phyloP scores from a whole-genome alignment of 2,888 invertebrate species.

The Ochropacha duplaris region DNA sequence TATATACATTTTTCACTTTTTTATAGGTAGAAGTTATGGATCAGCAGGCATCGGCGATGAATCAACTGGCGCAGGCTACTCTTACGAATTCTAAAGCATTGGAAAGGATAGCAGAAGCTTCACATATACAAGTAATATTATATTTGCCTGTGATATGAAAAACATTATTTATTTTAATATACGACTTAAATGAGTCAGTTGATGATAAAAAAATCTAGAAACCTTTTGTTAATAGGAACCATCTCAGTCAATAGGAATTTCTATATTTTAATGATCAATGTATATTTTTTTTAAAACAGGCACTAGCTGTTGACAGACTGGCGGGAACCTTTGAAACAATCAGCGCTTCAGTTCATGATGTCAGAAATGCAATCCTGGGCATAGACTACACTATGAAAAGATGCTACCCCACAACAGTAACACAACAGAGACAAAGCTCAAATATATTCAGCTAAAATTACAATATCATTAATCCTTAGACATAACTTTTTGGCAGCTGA shows the following conservation, averaged over 20 bases:
- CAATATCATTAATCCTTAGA: slow-evolving; percentile 7
- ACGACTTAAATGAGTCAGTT: neutral
- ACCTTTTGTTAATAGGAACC: too few species aligned
- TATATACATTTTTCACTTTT: slow-evolving; percentile 7
- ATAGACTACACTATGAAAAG: slow-evolving; percentile 71
- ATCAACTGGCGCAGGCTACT: slow-evolving; percentile 64
- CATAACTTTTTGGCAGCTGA: slow-evolving; percentile 20
- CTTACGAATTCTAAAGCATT: slow-evolving; percentile 60
- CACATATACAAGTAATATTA: slow-evolving; percentile 60
- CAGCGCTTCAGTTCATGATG: slow-evolving; percentile 58
- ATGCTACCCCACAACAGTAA: slow-evolving; percentile 47
- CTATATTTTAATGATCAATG: slow-evolving; percentile 5
- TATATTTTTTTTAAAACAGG: slow-evolving; percentile 38
- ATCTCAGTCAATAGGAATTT: neutral
- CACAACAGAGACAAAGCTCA: slow-evolving; percentile 50
- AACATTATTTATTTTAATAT: neutral
- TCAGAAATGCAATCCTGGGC: slow-evolving; percentile 65
- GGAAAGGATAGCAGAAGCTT: slow-evolving; percentile 66
- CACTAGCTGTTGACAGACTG: slow-evolving; percentile 63
- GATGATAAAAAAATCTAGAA: too few species aligned
- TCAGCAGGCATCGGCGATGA: slow-evolving; percentile 62
- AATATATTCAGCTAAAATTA: slow-evolving; percentile 46
- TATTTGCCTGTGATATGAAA: neutral
- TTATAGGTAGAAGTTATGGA: slow-evolving; percentile 67
- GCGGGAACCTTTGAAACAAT: slow-evolving; percentile 64